Evolutionary conservation across 2,113 vertebrate species (phyloP).

Genomic region (Pedionomus torquatus): DNA sequence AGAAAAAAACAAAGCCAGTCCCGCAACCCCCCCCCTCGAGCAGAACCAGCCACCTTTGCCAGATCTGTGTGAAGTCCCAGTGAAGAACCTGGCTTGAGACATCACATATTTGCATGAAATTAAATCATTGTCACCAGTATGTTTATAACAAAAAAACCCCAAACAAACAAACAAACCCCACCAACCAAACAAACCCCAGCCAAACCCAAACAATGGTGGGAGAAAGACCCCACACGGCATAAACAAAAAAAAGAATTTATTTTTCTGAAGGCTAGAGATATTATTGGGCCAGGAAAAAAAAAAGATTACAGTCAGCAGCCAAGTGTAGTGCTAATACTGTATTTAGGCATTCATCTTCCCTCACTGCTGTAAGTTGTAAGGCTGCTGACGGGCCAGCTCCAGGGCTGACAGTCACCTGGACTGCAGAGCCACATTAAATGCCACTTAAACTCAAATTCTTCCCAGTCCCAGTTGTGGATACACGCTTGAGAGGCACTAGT

Average conservation of each 20-base stretch:
- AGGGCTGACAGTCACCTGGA: fast-evolving
- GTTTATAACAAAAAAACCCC: background rate
- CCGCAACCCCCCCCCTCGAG: no score
- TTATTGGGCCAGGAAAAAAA: background rate
- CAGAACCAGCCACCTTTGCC: background rate
- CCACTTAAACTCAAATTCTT: background rate
- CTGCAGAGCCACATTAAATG: background rate
- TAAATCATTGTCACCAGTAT: background rate
- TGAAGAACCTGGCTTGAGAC: background rate
- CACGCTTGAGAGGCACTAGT: background rate
- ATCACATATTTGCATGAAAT: background rate
- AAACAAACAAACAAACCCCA: no score
- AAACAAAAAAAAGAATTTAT: background rate
- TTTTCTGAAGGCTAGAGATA: background rate
- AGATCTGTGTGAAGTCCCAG: background rate
- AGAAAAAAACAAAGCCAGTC: no score
- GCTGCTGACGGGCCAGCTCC: background rate
- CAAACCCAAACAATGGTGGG: background rate
- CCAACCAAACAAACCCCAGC: no score
- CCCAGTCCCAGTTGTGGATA: background rate
- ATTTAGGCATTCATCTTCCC: background rate
- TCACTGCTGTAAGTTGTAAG: background rate
- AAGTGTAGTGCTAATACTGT: background rate
- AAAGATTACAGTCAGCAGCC: background rate
- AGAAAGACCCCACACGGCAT: background rate